Percentiles rank a stretch among this genome's conserved stretches.
Evolutionary conservation across 2,888 invertebrate genomes (phyloP).

Genomic region (Cryptocephalus primarius): DNA sequence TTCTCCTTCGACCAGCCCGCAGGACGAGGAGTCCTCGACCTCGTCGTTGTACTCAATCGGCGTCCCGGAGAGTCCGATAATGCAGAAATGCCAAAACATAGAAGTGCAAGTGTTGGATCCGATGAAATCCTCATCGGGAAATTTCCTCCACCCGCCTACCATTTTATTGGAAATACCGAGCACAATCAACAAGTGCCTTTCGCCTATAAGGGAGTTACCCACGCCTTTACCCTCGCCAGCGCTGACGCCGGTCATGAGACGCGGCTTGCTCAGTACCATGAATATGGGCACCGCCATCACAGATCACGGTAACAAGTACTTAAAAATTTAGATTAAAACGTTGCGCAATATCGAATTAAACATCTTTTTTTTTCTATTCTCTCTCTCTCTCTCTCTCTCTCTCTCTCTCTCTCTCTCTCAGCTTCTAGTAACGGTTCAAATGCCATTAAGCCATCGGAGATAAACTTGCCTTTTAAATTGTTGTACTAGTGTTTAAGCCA

Average conservation of each 20-base stretch:
- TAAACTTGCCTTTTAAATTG: too few relatives aligned
- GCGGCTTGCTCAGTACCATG: constrained; percentile 10
- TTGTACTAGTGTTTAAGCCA: too few relatives aligned
- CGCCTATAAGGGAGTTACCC: constrained; percentile 68
- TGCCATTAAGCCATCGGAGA: too few relatives aligned
- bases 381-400: too few relatives aligned
- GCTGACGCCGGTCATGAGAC: constrained; percentile 53
- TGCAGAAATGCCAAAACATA: constrained; percentile 30
- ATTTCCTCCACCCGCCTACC: constrained; percentile 59
- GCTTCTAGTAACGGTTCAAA: too few relatives aligned
- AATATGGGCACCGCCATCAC: background rate
- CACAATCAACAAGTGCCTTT: constrained; percentile 64
- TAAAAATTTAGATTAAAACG: too few relatives aligned
- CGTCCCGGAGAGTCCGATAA: constrained; percentile 52
- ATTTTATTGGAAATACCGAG: constrained; percentile 69
- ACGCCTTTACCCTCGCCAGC: constrained; percentile 65
- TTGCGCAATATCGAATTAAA: too few relatives aligned
- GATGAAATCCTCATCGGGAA: constrained; percentile 44
- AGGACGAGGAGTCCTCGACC: constrained; percentile 60
- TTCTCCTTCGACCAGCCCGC: constrained; percentile 60
- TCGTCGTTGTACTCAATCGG: constrained; percentile 52
- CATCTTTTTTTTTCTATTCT: too few relatives aligned
- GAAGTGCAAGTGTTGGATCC: constrained; percentile 57
- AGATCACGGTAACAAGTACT: too few relatives aligned
- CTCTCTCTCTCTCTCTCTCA: too few relatives aligned